Percentiles rank a stretch among this genome's conserved stretches.
Evolutionary conservation across 2,888 invertebrate species (phyloP).

Genomic region (Drosophila atripex): DNA sequence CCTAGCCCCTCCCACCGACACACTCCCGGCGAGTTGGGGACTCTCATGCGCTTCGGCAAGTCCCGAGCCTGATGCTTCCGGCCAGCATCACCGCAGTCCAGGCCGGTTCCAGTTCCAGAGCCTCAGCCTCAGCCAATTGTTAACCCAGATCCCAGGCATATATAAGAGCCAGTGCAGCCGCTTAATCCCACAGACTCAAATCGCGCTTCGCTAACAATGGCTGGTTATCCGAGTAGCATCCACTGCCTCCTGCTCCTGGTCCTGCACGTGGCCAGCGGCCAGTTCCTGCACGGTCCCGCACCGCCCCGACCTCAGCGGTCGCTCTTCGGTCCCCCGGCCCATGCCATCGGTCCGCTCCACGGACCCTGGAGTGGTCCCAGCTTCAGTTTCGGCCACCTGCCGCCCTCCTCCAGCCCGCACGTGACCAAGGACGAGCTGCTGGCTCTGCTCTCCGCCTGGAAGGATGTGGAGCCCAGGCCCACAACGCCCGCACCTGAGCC

Average conservation of each 20-base stretch:
- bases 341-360: slow-evolving; percentile 28
- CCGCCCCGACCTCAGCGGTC: slow-evolving; percentile 64
- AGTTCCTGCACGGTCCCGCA: slow-evolving; percentile 35
- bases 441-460: slow-evolving; percentile 75
- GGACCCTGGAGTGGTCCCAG: slow-evolving; percentile 54
- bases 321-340: slow-evolving; percentile 59
- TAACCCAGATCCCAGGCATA: slow-evolving; percentile 36
- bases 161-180: slow-evolving; percentile 19
- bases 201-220: slow-evolving; percentile 38
- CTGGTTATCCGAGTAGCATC: slow-evolving; percentile 23
- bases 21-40: neutral
- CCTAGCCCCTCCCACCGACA: neutral
- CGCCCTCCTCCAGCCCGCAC: slow-evolving; percentile 49
- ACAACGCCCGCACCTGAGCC: slow-evolving; percentile 77
- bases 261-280: slow-evolving; percentile 41
- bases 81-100: slow-evolving; percentile 14
- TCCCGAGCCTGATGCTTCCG: slow-evolving; percentile 27
- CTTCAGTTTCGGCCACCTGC: slow-evolving; percentile 44
- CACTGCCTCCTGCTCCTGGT: slow-evolving; percentile 41
- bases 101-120: slow-evolving; percentile 10
- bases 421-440: slow-evolving; percentile 80
- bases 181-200: slow-evolving; percentile 32
- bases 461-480: slow-evolving; percentile 67
- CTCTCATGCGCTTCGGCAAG: neutral
- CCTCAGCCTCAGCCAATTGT: slow-evolving; percentile 28